Percentiles rank a stretch among this genome's conserved stretches.
These are phyloP conservation scores for Metalampra italica DNA, from an alignment of 2,888 invertebrate species.

Conservation along the genomic window DNA sequence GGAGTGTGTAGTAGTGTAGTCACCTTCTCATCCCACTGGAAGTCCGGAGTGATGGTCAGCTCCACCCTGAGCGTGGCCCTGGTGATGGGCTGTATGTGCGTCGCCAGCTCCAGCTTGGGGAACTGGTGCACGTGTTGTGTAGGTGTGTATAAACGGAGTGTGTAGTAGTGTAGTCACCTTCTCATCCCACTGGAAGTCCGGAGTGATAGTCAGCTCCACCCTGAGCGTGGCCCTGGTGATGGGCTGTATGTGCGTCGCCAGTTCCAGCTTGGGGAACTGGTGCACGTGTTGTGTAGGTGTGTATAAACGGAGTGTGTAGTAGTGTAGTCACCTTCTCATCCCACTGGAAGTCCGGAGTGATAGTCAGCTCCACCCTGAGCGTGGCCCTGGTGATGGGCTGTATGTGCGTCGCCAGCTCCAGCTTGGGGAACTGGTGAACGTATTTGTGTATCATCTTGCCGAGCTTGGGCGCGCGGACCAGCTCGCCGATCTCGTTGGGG, in stretches of 20 bases:
- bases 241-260: constrained; percentile 98
- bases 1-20: too few species aligned
- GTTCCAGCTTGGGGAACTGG: constrained; percentile 97
- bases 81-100: constrained; percentile 99
- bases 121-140: constrained; percentile 99
- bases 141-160: constrained; percentile 79
- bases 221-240: constrained; percentile 95
- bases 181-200: constrained; percentile 99
- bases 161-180: constrained; percentile 75
- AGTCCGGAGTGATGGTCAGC: constrained; percentile 98
- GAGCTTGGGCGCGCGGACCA: constrained; percentile 91
- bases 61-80: constrained; percentile 95
- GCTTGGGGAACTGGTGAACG: constrained; percentile 97
- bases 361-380: constrained; percentile 95
- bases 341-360: constrained; percentile 99
- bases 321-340: constrained; percentile 88
- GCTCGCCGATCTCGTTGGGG: constrained; percentile 97
- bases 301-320: neutral
- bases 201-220: constrained; percentile 98
- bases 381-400: constrained; percentile 98
- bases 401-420: constrained; percentile 97
- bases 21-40: constrained; percentile 99
- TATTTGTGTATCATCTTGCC: constrained; percentile 97
- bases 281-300: constrained; percentile 83
- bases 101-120: constrained; percentile 96